phyloP scores from a whole-genome alignment of 2,888 invertebrate species.

The Cetonia aurata region DNA sequence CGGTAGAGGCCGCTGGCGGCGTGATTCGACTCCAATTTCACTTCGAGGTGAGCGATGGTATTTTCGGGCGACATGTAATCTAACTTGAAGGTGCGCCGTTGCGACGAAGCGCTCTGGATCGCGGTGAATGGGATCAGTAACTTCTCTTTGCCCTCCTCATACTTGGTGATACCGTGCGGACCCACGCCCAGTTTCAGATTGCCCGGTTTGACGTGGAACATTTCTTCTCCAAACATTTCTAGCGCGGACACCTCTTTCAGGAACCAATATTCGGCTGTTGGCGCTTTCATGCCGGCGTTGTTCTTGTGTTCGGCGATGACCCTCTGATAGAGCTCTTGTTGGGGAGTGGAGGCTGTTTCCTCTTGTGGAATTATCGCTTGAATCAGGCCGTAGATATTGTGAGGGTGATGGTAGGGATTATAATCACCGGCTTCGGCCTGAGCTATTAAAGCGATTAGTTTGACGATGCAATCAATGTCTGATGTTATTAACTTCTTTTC shows the following conservation, averaged over 20 bases:
- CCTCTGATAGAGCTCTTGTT: constrained; percentile 74
- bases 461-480: constrained; percentile 77
- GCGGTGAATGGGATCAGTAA: constrained; percentile 85
- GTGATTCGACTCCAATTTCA: constrained; percentile 84
- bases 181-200: constrained; percentile 78
- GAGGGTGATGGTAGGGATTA: constrained; percentile 72
- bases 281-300: constrained; percentile 72
- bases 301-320: constrained; percentile 75
- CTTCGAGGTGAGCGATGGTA: constrained; percentile 78
- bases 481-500: constrained; percentile 80
- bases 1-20: constrained; percentile 87
- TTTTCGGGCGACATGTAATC: constrained; percentile 79
- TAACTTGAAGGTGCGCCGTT: constrained; percentile 80
- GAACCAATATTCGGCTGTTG: constrained; percentile 87
- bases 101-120: constrained; percentile 83
- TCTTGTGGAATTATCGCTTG: constrained; percentile 73
- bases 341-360: constrained; percentile 58
- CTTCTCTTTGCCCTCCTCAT: constrained; percentile 76
- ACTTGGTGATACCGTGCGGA: constrained; percentile 84
- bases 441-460: constrained; percentile 82
- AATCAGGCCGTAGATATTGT: constrained; percentile 74
- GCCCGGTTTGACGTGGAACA: constrained; percentile 78
- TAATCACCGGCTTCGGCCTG: constrained; percentile 82
- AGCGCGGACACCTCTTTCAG: constrained; percentile 84
- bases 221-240: constrained; percentile 86